Evolutionary conservation across 2,888 invertebrate species (phyloP).

Genomic region (Xylocampa areola): DNA sequence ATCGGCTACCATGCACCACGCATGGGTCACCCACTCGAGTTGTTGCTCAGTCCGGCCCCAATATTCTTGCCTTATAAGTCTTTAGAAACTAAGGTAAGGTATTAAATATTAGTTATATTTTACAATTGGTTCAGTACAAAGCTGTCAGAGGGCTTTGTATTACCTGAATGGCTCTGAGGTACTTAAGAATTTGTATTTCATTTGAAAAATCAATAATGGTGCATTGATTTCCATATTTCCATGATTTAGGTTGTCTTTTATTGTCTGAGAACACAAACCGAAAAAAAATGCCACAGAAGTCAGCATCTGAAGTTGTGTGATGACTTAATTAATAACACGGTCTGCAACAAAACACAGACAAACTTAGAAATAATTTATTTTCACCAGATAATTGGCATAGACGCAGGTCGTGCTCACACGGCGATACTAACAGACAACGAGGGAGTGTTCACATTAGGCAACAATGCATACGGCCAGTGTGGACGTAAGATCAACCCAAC

Average conservation of each 20-base stretch:
- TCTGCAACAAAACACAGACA: too few relatives aligned
- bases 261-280: too few relatives aligned
- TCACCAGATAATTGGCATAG: slow-evolving; percentile 83
- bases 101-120: not conserved
- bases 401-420: slow-evolving; percentile 97
- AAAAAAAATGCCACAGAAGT: too few relatives aligned
- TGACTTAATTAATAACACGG: too few relatives aligned
- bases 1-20: slow-evolving; percentile 93
- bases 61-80: slow-evolving; percentile 92
- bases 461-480: slow-evolving; percentile 98
- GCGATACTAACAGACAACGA: slow-evolving; percentile 94
- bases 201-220: too few relatives aligned
- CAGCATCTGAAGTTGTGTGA: too few relatives aligned
- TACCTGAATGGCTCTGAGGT: too few relatives aligned
- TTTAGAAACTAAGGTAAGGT: slow-evolving; percentile 85
- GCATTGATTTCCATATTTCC: too few relatives aligned
- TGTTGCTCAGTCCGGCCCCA: slow-evolving; percentile 92
- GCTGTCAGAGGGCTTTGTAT: too few relatives aligned
- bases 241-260: too few relatives aligned
- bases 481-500: slow-evolving; percentile 94
- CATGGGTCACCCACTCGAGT: slow-evolving; percentile 91
- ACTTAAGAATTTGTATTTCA: too few relatives aligned
- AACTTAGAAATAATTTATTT: not conserved
- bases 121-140: too few relatives aligned
- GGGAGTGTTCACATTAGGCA: slow-evolving; percentile 95